phyloP scores from a whole-genome alignment of 2,113 vertebrate genomes.

The Parotia lawesii region DNA sequence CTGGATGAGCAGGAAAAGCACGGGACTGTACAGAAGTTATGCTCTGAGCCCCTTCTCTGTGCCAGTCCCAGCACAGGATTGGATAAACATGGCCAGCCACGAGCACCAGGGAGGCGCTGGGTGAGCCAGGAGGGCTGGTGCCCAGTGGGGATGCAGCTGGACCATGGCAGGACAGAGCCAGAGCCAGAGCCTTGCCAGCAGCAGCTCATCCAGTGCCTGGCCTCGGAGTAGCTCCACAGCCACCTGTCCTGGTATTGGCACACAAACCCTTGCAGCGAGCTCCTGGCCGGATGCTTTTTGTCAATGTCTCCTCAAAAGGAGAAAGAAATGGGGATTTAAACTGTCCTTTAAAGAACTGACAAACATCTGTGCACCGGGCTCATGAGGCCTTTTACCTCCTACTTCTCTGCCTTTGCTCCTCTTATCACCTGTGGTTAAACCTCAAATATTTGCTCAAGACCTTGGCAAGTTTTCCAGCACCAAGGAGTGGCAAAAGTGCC shows the following conservation, averaged over 20 bases:
- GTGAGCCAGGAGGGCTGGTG: background rate
- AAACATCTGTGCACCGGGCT: background rate
- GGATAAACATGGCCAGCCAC: background rate
- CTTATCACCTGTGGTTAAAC: slow-evolving; percentile 37
- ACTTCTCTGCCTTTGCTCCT: background rate
- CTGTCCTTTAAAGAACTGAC: background rate
- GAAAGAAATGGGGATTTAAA: background rate
- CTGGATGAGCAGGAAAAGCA: background rate
- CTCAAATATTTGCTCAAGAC: slow-evolving; percentile 55
- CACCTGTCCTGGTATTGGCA: rapidly evolving
- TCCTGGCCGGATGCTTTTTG: background rate
- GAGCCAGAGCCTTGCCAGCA: background rate
- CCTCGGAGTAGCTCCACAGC: rapidly evolving
- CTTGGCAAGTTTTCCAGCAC: background rate
- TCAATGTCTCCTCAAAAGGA: background rate
- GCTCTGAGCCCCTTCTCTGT: background rate
- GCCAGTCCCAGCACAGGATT: rapidly evolving
- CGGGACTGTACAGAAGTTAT: background rate
- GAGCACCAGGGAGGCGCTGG: background rate
- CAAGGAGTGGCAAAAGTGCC: slow-evolving; percentile 2
- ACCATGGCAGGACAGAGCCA: background rate
- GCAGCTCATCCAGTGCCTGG: background rate
- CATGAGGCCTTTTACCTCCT: background rate
- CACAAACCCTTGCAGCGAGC: background rate
- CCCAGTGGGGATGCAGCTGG: background rate